Conservation (phyloP, 2,888 invertebrate genomes). For the Drymonia ruficornis region DNA sequence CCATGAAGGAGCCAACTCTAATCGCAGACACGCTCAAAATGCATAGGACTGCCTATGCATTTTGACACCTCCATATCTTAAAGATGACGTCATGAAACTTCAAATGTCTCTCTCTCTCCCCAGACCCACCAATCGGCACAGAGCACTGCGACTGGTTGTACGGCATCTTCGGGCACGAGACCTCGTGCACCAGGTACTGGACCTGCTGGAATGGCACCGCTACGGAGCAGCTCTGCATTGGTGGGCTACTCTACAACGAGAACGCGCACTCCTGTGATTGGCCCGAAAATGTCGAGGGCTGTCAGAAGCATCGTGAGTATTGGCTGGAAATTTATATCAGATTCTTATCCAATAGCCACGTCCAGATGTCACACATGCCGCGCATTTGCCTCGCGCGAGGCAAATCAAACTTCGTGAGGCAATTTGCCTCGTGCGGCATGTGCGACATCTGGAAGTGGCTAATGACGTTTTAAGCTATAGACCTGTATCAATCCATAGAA, state of each 20-base stretch:
- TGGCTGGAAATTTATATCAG: neutral
- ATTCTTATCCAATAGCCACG: too few species aligned
- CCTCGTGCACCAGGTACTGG: slow-evolving; percentile 96
- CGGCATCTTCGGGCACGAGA: slow-evolving; percentile 97
- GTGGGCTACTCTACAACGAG: slow-evolving; percentile 95
- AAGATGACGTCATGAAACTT: neutral
- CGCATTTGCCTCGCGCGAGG: too few species aligned
- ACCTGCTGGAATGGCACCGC: slow-evolving; percentile 98
- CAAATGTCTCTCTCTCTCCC: slow-evolving; percentile 15
- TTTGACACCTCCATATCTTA: too few species aligned
- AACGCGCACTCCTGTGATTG: slow-evolving; percentile 96
- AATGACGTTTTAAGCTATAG: too few species aligned
- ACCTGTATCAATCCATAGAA: too few species aligned
- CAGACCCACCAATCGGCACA: slow-evolving; percentile 92
- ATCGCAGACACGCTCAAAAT: too few species aligned
- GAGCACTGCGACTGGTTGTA: slow-evolving; percentile 97
- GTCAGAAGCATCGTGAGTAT: slow-evolving; percentile 96
- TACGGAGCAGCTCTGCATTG: slow-evolving; percentile 96
- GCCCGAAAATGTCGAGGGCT: slow-evolving; percentile 97
- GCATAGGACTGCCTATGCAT: too few species aligned
- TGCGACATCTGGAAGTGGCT: too few species aligned
- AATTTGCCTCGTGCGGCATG: too few species aligned
- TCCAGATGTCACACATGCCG: too few species aligned
- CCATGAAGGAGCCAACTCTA: too few species aligned
- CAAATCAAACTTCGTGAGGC: too few species aligned